Evolutionary conservation across 1,140 invertebrate species (phyloP), one percentile per base, ranked within the genome.

Genomic region (Leptinotarsa lineolata): DNA sequence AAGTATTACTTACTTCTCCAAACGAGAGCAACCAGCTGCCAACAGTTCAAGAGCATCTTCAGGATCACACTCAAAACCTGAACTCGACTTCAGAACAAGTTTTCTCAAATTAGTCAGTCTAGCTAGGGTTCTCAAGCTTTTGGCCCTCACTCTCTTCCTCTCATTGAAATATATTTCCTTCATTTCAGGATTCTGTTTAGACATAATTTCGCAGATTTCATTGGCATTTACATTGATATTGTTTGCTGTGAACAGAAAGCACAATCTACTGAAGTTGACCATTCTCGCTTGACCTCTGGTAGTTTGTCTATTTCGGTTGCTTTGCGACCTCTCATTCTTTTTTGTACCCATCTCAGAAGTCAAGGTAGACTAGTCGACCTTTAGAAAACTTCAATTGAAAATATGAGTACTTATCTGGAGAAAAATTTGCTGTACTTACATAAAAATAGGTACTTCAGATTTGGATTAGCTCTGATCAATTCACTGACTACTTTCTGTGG

Each of bases 21-120:
- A 68, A 60, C 71, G 48, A 20, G 75, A 65, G 54, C 78, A 80
- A 21, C 78, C 78, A n/a, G 75, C 78, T 45, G 78, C 78, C 46
- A 80, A 68, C 18, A 78, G 77, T 59, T 80, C 73, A 3, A 80
- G 64, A 18, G 77, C 74, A 77, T 80, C 78, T 68, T 80, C 78
- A 8, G 77, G 78, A 70, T 78, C 77, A 44, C 77, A 77, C 18
- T 80, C 75, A 48, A 74, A 78, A 6, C 75, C 74, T 39, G 74
- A 68, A 11, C 75, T 74, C 15, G 72, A 74, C 8, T 72, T 72
- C 45, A 80, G 59, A 48, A 72, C 74, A n/a, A 80, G 72, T 71
- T 64, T 72, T 68, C 72, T 46, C 45, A 80, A 72, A 59, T 80
- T 77, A 46, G 67, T 68, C 48, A 78, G 74, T 58, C 77, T 72